phyloP scores from a whole-genome alignment of 2,888 invertebrate species.

The Antitype chi region DNA sequence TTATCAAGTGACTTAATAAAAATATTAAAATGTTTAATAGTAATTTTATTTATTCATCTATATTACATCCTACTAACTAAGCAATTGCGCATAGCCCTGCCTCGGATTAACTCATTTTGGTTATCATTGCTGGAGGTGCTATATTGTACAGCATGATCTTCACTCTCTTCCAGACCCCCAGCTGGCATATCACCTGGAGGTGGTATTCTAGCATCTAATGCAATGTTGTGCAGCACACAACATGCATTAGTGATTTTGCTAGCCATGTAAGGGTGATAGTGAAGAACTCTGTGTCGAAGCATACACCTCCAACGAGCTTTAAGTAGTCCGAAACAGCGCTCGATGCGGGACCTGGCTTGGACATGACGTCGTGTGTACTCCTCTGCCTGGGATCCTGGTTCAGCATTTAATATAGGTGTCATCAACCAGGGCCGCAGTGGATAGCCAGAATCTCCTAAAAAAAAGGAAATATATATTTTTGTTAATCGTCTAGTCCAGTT shows the following conservation, averaged over 20 bases:
- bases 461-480: too few relatives aligned
- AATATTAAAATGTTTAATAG: too few relatives aligned
- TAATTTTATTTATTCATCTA: too few relatives aligned
- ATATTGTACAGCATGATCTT: slow-evolving; percentile 6
- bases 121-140: slow-evolving; percentile 4
- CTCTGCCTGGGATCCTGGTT: not conserved
- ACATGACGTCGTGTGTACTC: slow-evolving; percentile 26
- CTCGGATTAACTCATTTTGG: too few relatives aligned
- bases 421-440: not conserved
- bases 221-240: slow-evolving; percentile 65
- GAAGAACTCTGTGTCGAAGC: slow-evolving; percentile 14
- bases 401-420: too few relatives aligned
- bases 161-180: not conserved
- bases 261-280: slow-evolving; percentile 27
- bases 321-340: not conserved
- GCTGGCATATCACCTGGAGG: slow-evolving; percentile 18
- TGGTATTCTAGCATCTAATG: slow-evolving; percentile 49
- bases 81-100: too few relatives aligned
- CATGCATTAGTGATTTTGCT: slow-evolving; percentile 61
- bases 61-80: too few relatives aligned
- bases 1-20: too few relatives aligned
- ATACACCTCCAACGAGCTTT: slow-evolving; percentile 4
- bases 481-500: too few relatives aligned
- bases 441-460: not conserved
- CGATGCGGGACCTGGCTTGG: not conserved